Evolutionary conservation across 1,140 invertebrate genomes (phyloP).

Genomic region (Neocloeon triangulifer): DNA sequence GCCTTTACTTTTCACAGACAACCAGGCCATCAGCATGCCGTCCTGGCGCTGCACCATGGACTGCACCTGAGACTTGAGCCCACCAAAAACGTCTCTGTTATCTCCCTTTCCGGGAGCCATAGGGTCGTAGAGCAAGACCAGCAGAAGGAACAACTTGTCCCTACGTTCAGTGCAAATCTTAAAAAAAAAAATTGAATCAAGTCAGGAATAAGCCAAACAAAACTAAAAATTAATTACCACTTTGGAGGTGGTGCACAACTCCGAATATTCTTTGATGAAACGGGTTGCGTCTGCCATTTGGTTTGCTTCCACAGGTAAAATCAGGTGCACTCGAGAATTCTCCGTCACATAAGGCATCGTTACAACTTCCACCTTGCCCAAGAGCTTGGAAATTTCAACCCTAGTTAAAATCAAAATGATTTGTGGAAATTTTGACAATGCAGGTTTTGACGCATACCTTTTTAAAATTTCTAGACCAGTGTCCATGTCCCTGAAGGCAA

Average conservation of each 20-base stretch:
- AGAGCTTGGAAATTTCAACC: constrained; percentile 47
- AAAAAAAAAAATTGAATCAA: constrained; percentile 4
- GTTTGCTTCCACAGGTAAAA: constrained; percentile 34
- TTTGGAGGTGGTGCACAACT: constrained; percentile 42
- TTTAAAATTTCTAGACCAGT: constrained; percentile 15
- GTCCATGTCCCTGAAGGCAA: constrained; percentile 26
- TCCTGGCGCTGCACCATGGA: constrained; percentile 3
- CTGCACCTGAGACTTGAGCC: constrained; percentile 4
- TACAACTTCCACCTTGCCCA: constrained; percentile 64
- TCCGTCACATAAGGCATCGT: constrained; percentile 81
- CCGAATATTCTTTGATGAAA: constrained; percentile 48
- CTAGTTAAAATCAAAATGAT: constrained; percentile 15
- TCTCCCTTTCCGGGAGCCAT: constrained; percentile 35
- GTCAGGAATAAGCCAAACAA: constrained; percentile 9
- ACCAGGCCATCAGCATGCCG: constrained; percentile 1
- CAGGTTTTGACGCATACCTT: too few species aligned
- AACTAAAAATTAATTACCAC: constrained; percentile 23
- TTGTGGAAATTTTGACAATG: background rate
- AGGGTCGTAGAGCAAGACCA: constrained; percentile 34
- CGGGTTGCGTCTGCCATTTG: constrained; percentile 25
- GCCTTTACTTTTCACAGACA: constrained; percentile 1
- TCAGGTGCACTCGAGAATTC: constrained; percentile 50
- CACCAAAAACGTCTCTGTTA: constrained; percentile 7
- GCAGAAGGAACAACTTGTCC: constrained; percentile 16
- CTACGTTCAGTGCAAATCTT: too few species aligned